Percentiles rank a stretch among this genome's conserved stretches.
These are phyloP conservation scores for Petrocephalus schoutedeni DNA, from an alignment of 2,797 vertebrate species.

Conservation along the genomic window DNA sequence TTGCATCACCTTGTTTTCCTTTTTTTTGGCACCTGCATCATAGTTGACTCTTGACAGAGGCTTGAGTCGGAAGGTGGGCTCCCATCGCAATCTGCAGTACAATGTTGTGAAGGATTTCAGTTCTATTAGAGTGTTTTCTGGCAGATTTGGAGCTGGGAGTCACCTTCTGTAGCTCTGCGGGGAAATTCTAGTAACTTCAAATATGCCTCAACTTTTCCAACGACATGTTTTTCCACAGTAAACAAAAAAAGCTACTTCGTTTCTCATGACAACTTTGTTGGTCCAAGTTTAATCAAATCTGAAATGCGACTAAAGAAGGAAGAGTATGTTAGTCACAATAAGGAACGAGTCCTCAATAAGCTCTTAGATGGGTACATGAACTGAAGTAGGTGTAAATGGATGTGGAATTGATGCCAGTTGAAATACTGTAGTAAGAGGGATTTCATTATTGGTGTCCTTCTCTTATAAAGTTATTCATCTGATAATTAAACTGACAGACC, in stretches of 20 bases:
- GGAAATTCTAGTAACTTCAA: constrained; percentile 4
- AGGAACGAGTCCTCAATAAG: not conserved
- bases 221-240: not conserved
- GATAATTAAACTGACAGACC: not conserved
- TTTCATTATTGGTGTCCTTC: constrained; percentile 12
- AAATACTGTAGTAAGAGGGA: not conserved
- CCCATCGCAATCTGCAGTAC: not conserved
- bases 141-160: not conserved
- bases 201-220: not conserved
- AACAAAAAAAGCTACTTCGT: not conserved
- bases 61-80: not conserved
- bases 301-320: not conserved
- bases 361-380: not conserved
- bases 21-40: not conserved
- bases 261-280: not conserved
- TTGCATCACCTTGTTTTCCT: not conserved
- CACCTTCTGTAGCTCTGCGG: not conserved
- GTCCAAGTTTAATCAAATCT: constrained; percentile 1
- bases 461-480: constrained; percentile 9
- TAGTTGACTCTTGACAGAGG: not conserved
- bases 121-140: not conserved
- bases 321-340: constrained; percentile 6
- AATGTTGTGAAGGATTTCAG: not conserved
- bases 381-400: constrained; percentile 6
- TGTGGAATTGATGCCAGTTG: not conserved